Evolutionary conservation across 2,888 invertebrate species (phyloP).

Genomic region (Dioctria linearis): DNA sequence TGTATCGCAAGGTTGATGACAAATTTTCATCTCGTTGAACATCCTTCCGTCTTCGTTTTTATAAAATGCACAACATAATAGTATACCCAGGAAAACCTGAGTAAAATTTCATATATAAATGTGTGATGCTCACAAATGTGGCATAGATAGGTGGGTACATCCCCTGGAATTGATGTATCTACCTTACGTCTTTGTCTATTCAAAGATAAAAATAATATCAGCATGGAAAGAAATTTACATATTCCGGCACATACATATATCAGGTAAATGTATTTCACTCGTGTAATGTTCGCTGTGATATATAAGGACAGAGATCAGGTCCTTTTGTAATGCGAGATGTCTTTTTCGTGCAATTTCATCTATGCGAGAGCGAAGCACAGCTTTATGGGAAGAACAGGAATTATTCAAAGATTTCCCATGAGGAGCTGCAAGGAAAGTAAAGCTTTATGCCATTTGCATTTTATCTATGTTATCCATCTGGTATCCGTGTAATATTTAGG

Average conservation of each 20-base stretch:
- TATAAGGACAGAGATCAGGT: constrained; percentile 31
- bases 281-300: constrained; percentile 17
- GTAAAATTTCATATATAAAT: not conserved
- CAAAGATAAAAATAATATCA: constrained; percentile 31
- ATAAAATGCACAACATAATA: constrained; percentile 32
- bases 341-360: constrained; percentile 2
- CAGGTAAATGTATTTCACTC: constrained; percentile 30
- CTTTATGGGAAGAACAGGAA: not conserved
- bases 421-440: constrained; percentile 26
- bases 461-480: constrained; percentile 40
- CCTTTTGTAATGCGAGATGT: constrained; percentile 8
- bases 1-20: constrained; percentile 18
- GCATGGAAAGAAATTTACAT: constrained; percentile 22
- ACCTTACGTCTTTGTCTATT: constrained; percentile 7
- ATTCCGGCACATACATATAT: constrained; percentile 20
- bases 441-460: constrained; percentile 23
- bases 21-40: constrained; percentile 34
- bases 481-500: constrained; percentile 21
- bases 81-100: not conserved
- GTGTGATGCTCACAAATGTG: not conserved
- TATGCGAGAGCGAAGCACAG: not conserved
- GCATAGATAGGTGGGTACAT: not conserved
- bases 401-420: constrained; percentile 23
- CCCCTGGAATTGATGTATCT: constrained; percentile 9
- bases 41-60: constrained; percentile 42